phyloP scores from a whole-genome alignment of 2,797 vertebrate species.

The Mus minutoides region DNA sequence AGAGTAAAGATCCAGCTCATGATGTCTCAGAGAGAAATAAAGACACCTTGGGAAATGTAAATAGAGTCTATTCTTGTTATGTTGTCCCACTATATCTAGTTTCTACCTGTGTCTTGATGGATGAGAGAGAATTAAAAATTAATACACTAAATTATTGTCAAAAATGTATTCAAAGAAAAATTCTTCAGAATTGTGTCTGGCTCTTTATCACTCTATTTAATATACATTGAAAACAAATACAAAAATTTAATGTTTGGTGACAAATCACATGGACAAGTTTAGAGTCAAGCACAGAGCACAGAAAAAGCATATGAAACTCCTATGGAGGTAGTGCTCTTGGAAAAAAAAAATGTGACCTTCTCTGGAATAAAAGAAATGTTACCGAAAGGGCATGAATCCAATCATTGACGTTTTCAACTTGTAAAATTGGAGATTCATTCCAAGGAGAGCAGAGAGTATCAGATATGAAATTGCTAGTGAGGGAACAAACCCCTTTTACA shows the following conservation, averaged over 20 bases:
- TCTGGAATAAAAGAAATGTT: not conserved
- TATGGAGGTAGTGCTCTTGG: not conserved
- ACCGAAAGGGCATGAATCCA: not conserved
- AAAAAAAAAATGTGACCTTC: not conserved
- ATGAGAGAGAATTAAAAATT: not conserved
- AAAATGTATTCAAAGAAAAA: not conserved
- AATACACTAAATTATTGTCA: not conserved
- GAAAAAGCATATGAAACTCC: not conserved
- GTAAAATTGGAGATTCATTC: not conserved
- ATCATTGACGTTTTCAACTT: not conserved
- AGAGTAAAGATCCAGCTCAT: not conserved
- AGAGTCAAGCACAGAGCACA: not conserved
- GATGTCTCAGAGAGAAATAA: not conserved
- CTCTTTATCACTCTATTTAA: not conserved
- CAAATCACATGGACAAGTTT: not conserved
- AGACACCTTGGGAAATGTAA: not conserved
- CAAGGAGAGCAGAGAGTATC: not conserved
- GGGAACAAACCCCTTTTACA: not conserved
- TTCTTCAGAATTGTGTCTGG: not conserved
- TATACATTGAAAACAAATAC: not conserved
- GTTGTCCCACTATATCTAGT: not conserved
- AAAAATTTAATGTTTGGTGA: not conserved
- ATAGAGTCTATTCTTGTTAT: not conserved
- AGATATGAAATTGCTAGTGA: not conserved
- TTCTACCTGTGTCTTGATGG: not conserved